phyloP scores from a whole-genome alignment of 2,888 invertebrate species.

The Pachydiplax longipennis region DNA sequence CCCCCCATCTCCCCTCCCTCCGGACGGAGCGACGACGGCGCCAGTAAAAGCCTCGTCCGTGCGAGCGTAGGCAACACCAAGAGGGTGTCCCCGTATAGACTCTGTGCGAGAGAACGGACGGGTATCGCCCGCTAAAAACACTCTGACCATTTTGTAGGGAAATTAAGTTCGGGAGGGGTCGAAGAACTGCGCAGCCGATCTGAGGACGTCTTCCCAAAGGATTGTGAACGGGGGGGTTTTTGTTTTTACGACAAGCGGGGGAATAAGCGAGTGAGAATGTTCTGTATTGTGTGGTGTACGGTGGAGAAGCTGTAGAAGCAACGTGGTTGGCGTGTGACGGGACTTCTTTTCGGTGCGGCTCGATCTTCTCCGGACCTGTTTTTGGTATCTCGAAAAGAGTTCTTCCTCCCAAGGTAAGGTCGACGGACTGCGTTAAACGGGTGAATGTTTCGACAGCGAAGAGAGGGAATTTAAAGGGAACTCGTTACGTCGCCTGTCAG shows the following conservation, averaged over 20 bases:
- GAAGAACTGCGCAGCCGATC: background rate
- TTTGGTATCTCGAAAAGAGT: background rate
- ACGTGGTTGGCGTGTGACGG: slow-evolving; percentile 18
- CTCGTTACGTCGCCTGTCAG: background rate
- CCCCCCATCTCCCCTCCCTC: background rate
- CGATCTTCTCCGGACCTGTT: background rate
- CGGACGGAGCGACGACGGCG: slow-evolving; percentile 21
- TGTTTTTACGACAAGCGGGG: slow-evolving; percentile 7
- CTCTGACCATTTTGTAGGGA: background rate
- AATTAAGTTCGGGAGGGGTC: background rate
- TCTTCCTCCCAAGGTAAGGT: background rate
- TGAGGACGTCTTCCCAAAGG: slow-evolving; percentile 13
- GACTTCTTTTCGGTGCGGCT: background rate
- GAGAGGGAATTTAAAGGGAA: background rate
- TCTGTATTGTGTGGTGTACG: background rate
- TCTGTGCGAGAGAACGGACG: slow-evolving; percentile 36
- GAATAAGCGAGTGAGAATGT: background rate
- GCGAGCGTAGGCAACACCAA: slow-evolving; percentile 40
- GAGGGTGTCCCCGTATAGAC: slow-evolving; percentile 30
- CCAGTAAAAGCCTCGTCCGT: slow-evolving; percentile 40
- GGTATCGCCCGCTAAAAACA: slow-evolving; percentile 29
- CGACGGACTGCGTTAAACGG: too few relatives aligned
- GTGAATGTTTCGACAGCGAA: background rate
- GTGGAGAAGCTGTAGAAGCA: background rate
- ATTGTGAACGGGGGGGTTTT: slow-evolving; percentile 10